Evolutionary conservation across 2,113 vertebrate genomes (phyloP), one percentile per base, ranked within the genome.

Genomic region (Pseudorasbora parva): DNA sequence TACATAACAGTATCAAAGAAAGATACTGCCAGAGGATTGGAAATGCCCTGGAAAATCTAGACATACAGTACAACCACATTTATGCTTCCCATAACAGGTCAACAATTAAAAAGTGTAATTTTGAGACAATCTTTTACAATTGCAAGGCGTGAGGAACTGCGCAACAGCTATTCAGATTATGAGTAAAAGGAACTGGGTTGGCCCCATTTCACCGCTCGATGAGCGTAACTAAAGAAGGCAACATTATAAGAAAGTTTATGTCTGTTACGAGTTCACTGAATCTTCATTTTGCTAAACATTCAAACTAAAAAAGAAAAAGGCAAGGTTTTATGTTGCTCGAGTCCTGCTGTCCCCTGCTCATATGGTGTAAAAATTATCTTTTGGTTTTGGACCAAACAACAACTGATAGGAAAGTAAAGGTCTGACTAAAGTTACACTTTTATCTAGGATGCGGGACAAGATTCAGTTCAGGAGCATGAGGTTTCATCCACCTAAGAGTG

Each of bases 151-250:
- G 1, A 82, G 51, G 62, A 64, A 64, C 41, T 64, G n/a, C 49
- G 14, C 37, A 82, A 80, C 72, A 60, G 51, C 73, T 56, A 60
- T 68, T 76, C 25, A n/a, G 59, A 60, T 10, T 59, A 45, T 15
- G 1, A 56, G 68, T 21, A 33, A 45, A 82, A 23, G 14, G 19
- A 57, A 64, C 25, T 56, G 57, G 56, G 51, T 51, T 62, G 71
- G 72, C 21, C 71, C 81, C 62, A 21, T 54, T 54, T 54, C 17
- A 54, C 60, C 57, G 78, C 86, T 54, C 17, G 51, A 54, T 86
- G 43, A 88, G 83, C 4, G 62, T 77, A 71, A 83, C 82, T 85
- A 89, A 68, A 89, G 85, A 92, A 91, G 88, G 90, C 89, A 90
- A 82, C 89, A 83, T 49, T 47, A 89, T 86, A 91, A 87, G n/a